Conservation (phyloP, 2,888 invertebrate species). For the Chaetoderma sp. region DNA sequence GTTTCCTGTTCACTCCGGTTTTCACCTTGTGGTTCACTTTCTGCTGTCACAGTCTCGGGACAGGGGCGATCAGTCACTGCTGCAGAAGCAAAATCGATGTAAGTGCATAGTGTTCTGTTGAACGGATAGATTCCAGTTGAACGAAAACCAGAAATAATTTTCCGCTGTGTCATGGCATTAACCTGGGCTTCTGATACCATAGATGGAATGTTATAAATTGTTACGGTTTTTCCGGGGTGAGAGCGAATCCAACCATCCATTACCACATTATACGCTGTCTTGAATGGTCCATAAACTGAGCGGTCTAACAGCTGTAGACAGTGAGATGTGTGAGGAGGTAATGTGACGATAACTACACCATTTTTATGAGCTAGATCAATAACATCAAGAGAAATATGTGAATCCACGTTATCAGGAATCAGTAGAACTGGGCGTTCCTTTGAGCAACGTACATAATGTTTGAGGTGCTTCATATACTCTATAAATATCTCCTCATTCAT, state of each 20-base stretch:
- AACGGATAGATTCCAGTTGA: slow-evolving; percentile 29
- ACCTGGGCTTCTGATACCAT: slow-evolving; percentile 29
- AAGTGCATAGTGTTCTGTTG: background rate
- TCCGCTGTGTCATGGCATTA: slow-evolving; percentile 15
- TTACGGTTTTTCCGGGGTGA: slow-evolving; percentile 62
- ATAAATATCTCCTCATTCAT: slow-evolving; percentile 23
- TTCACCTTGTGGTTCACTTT: background rate
- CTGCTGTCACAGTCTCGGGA: background rate
- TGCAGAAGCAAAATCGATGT: background rate
- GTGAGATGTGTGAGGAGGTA: slow-evolving; percentile 35
- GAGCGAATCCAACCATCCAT: slow-evolving; percentile 49
- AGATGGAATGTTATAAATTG: slow-evolving; percentile 21
- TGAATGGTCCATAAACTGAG: slow-evolving; percentile 57
- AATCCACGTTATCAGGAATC: slow-evolving; percentile 21
- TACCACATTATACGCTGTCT: slow-evolving; percentile 51
- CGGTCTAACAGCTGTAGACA: slow-evolving; percentile 32
- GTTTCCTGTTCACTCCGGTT: too few species aligned
- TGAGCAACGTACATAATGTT: background rate
- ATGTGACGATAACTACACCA: slow-evolving; percentile 32
- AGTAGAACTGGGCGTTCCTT: background rate
- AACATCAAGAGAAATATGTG: slow-evolving; percentile 20
- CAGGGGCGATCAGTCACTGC: background rate
- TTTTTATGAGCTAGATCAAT: slow-evolving; percentile 23
- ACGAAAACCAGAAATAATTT: slow-evolving; percentile 26
- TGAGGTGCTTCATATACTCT: background rate